These are phyloP conservation scores for Ephestia elutella DNA, from an alignment of 1,140 invertebrate genomes.

Conservation along the genomic window DNA sequence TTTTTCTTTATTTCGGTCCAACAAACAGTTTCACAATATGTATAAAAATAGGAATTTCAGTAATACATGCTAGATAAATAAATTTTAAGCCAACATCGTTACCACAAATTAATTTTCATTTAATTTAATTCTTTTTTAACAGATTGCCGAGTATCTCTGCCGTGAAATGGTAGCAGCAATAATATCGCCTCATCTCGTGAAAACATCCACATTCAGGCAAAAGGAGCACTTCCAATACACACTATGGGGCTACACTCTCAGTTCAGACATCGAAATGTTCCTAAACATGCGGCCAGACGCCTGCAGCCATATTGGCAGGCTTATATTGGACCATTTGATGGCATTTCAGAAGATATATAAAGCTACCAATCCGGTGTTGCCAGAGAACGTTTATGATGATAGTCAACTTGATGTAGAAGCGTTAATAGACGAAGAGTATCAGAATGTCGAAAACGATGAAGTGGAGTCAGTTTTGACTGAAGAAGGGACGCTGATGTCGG, in stretches of 20 bases:
- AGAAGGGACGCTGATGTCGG: slow-evolving; percentile 52
- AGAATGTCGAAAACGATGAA: slow-evolving; percentile 62
- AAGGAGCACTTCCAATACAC: slow-evolving; percentile 73
- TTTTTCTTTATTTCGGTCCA: no score
- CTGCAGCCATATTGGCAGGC: slow-evolving; percentile 73
- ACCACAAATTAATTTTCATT: no score
- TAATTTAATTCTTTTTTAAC: no score
- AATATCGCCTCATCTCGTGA: slow-evolving; percentile 66
- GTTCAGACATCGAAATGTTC: slow-evolving; percentile 74
- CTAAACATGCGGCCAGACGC: slow-evolving; percentile 75
- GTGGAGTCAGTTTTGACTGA: slow-evolving; percentile 58
- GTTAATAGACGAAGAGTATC: slow-evolving; percentile 66
- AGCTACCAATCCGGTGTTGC: slow-evolving; percentile 35
- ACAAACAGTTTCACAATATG: no score
- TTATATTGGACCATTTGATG: slow-evolving; percentile 73
- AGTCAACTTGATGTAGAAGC: slow-evolving; percentile 57
- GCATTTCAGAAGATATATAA: slow-evolving; percentile 72
- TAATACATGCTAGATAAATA: no score
- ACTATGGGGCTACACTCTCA: slow-evolving; percentile 76
- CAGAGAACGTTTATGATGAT: slow-evolving; percentile 54
- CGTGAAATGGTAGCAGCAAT: slow-evolving; percentile 72
- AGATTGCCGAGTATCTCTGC: slow-evolving; percentile 76
- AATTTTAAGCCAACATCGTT: no score
- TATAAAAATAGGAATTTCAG: no score
- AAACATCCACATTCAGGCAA: slow-evolving; percentile 65